A percentile compares a stretch with the other conserved stretches of the same genome.
These are phyloP conservation scores for Discoglossus pictus DNA, from an alignment of 2,797 vertebrate genomes.

Conservation along the genomic window DNA sequence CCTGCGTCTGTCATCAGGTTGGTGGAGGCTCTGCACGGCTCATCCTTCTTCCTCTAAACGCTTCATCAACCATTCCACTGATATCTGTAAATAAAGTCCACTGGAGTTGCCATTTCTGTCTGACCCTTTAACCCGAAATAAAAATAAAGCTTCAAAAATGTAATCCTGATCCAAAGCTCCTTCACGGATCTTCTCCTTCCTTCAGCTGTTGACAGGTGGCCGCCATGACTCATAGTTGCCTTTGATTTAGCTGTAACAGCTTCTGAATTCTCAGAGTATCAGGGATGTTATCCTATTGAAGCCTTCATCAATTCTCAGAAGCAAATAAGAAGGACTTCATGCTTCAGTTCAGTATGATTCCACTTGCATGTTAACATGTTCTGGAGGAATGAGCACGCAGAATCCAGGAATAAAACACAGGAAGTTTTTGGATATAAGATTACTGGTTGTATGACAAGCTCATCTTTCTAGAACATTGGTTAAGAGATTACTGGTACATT, in stretches of 20 bases:
- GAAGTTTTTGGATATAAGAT: neutral
- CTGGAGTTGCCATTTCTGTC: slow-evolving; percentile 64
- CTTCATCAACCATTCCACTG: slow-evolving; percentile 57
- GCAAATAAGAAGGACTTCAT: slow-evolving; percentile 66
- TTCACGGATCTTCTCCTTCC: slow-evolving; percentile 60
- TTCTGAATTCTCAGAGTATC: slow-evolving; percentile 64
- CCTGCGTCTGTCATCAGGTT: slow-evolving; percentile 66
- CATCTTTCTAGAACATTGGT: too few relatives aligned
- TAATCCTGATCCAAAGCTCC: slow-evolving; percentile 61
- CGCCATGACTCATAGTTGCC: slow-evolving; percentile 67
- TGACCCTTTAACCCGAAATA: slow-evolving; percentile 76
- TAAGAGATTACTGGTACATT: too few relatives aligned
- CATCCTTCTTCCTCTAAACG: slow-evolving; percentile 70
- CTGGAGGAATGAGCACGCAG: slow-evolving; percentile 26
- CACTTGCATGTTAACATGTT: slow-evolving; percentile 60
- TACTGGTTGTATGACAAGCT: too few relatives aligned
- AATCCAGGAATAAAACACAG: neutral
- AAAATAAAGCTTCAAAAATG: slow-evolving; percentile 72
- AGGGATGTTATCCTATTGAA: slow-evolving; percentile 65
- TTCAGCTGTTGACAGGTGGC: slow-evolving; percentile 75
- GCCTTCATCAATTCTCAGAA: slow-evolving; percentile 64
- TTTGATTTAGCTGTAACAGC: slow-evolving; percentile 74
- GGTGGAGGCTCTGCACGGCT: slow-evolving; percentile 47
- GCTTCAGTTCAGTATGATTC: slow-evolving; percentile 50
- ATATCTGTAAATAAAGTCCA: slow-evolving; percentile 74